Evolutionary conservation across 2,113 vertebrate genomes (phyloP), one percentile per base, ranked within the genome.

Genomic region (Toxotes chatareus): DNA sequence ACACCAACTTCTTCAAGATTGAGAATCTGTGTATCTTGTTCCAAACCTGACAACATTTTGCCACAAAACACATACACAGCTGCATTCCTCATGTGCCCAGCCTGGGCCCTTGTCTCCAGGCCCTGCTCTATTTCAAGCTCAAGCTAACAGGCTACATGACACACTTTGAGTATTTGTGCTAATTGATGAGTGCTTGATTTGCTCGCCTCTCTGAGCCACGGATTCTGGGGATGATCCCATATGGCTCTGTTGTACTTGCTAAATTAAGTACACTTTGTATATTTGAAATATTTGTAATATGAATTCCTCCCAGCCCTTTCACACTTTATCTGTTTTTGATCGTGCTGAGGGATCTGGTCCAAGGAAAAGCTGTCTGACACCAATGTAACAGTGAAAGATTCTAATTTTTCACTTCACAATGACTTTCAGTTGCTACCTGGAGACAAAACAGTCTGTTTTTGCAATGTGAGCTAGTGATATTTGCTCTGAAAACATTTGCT

Each of bases 221-320:
- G 40, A 57, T 78, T 83, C 19, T 55, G 11, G 36, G 14, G 47
- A 61, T 34, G 53, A 66, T 74, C 66, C 49, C 31, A 49, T 14
- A 44, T 11, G 51, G 38, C 71, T 60, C 59, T 23, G 21, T 55
- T 66, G 36, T 44, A 40, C 31, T 67, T 68, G 31, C 57, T 70
- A 61, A 73, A 32, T 76, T 62, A 73, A 42, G 27, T 40, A n/a
- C 55, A 71, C 38, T 74, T 60, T 42, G 19, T 32, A 27, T 59
- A 42, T 66, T 42, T 67, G 16, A 76, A 59, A 69, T 75, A 79
- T 71, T 63, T 82, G 34, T 44, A 55, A 62, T 40, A 47, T 38
- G 31, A 72, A 53, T 76, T 61, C 27, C 27, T 75, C 21, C 32
- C 51, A 59, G 16, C 2, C 47, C 13, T 3, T 40, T n/a, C 21